These are phyloP conservation scores for Andrena camellia DNA, from an alignment of 2,888 invertebrate genomes.

Conservation along the genomic window DNA sequence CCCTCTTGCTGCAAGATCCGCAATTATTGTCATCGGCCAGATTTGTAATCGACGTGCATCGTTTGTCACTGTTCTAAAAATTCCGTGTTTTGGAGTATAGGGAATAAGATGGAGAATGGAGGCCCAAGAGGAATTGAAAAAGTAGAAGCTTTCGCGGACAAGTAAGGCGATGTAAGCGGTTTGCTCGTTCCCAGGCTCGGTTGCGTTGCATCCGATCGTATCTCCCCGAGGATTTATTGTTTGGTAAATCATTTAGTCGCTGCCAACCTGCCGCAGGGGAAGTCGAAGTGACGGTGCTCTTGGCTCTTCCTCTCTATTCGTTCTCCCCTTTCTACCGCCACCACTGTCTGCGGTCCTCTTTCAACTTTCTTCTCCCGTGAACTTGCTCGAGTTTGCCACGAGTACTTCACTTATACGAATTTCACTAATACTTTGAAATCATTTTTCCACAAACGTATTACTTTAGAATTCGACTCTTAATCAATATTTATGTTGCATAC, in stretches of 20 bases:
- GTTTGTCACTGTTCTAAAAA: slow-evolving; percentile 22
- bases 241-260: slow-evolving; percentile 85
- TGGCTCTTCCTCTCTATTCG: slow-evolving; percentile 55
- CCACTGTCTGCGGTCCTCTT: slow-evolving; percentile 42
- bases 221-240: slow-evolving; percentile 84
- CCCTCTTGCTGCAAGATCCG: too few species aligned
- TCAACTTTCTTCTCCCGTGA: slow-evolving; percentile 53
- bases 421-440: slow-evolving; percentile 27
- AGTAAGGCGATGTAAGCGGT: slow-evolving; percentile 74
- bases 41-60: not conserved
- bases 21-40: too few species aligned
- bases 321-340: slow-evolving; percentile 40
- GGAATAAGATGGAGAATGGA: slow-evolving; percentile 12
- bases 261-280: slow-evolving; percentile 83
- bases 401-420: slow-evolving; percentile 10
- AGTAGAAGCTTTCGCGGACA: slow-evolving; percentile 62
- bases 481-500: too few species aligned
- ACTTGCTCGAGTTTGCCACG: slow-evolving; percentile 20
- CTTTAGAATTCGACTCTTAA: not conserved
- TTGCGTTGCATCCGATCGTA: slow-evolving; percentile 82
- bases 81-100: slow-evolving; percentile 26
- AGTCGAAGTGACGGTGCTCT: slow-evolving; percentile 66
- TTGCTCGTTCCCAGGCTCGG: slow-evolving; percentile 82
- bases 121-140: slow-evolving; percentile 54
- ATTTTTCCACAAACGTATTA: slow-evolving; percentile 1